phyloP scores from a whole-genome alignment of 2,113 vertebrate species.

The Henicopernis longicauda region DNA sequence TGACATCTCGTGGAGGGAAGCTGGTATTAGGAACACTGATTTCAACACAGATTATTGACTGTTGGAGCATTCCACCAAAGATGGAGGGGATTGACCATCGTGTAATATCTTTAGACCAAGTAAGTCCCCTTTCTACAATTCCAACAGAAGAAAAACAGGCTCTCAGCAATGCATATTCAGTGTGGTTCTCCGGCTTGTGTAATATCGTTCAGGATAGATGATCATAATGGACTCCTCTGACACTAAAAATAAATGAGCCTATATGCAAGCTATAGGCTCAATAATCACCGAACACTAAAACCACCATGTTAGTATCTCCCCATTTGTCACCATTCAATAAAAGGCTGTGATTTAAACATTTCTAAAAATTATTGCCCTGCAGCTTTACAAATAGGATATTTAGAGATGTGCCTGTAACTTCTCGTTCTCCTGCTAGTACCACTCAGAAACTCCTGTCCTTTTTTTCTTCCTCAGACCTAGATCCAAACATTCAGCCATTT shows the following conservation, averaged over 20 bases:
- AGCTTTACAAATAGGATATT: background rate
- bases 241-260: background rate
- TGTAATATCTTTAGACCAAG: background rate
- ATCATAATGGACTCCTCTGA: background rate
- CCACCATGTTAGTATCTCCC: background rate
- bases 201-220: background rate
- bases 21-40: background rate
- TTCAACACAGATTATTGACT: background rate
- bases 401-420: background rate
- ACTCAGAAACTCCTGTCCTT: background rate
- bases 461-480: background rate
- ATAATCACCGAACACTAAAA: background rate
- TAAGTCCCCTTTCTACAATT: background rate
- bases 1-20: background rate
- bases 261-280: background rate
- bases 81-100: background rate
- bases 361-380: background rate
- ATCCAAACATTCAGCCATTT: background rate
- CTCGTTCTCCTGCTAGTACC: background rate
- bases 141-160: background rate
- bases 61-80: background rate
- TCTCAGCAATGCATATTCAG: background rate
- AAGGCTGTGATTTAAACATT: background rate
- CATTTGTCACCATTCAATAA: background rate
- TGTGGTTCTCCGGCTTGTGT: background rate